Conservation (phyloP, 2,888 invertebrate species). For the Lamellibrachia columna region DNA sequence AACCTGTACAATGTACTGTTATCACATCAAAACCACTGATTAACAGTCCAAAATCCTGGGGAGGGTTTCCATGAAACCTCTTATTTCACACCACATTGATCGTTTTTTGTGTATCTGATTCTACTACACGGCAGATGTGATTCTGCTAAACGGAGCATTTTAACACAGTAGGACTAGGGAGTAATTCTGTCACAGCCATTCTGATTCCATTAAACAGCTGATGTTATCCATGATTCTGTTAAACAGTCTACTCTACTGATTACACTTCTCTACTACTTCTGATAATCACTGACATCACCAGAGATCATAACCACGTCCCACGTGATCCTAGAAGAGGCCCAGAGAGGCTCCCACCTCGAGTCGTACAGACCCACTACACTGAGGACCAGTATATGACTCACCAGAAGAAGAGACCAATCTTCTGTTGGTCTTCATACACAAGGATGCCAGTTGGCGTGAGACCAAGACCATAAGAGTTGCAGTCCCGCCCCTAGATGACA, state of each 20-base stretch:
- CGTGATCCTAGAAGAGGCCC: background rate
- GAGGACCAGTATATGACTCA: slow-evolving; percentile 46
- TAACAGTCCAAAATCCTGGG: too few species aligned
- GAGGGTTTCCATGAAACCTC: too few species aligned
- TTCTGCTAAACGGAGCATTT: too few species aligned
- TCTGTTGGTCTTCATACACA: slow-evolving; percentile 94
- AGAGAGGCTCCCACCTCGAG: background rate
- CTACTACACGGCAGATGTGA: too few species aligned
- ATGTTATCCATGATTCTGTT: too few species aligned
- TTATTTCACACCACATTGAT: too few species aligned
- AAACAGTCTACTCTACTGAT: background rate
- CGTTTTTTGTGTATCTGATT: too few species aligned
- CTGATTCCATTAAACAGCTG: too few species aligned
- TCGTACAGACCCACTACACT: background rate
- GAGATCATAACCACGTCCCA: background rate
- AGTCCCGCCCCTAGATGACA: slow-evolving; percentile 83
- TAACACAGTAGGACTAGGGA: too few species aligned
- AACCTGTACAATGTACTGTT: too few species aligned
- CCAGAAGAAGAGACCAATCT: slow-evolving; percentile 98
- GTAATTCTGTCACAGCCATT: too few species aligned
- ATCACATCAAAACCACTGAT: too few species aligned
- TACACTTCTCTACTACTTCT: background rate
- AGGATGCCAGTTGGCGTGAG: slow-evolving; percentile 98
- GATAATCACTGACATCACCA: background rate
- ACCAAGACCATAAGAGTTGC: slow-evolving; percentile 90